Conservation (phyloP, 2,797 vertebrate species). For the Gobio occitaniae region DNA sequence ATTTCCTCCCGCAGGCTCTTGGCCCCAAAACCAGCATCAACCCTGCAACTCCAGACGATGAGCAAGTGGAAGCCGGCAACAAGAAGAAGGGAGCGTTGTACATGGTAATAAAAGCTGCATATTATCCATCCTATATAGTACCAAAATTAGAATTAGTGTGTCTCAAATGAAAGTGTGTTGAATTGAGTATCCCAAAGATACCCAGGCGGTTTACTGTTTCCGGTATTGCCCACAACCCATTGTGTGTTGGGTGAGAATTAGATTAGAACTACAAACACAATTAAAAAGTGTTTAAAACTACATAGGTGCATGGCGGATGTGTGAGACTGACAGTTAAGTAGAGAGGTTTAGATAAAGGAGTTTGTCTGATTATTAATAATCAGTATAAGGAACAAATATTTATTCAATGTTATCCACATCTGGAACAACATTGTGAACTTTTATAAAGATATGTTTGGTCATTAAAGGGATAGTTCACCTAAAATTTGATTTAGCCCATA, state of each 20-base stretch:
- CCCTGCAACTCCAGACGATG: conserved; percentile 64
- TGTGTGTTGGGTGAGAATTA: neutral
- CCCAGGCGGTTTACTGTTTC: neutral
- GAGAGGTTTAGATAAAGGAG: neutral
- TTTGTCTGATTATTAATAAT: neutral
- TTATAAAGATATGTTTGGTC: too few relatives aligned
- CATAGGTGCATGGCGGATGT: too few relatives aligned
- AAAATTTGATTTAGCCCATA: too few relatives aligned
- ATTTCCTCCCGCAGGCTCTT: conserved; percentile 67
- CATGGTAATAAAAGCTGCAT: conserved; percentile 66
- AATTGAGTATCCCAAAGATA: neutral
- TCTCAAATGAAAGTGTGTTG: neutral
- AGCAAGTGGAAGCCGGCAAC: conserved; percentile 47
- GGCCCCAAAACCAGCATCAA: conserved; percentile 71
- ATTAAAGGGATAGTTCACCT: too few relatives aligned
- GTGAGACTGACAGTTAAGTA: neutral
- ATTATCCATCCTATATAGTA: neutral
- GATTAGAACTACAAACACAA: too few relatives aligned
- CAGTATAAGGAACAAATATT: neutral
- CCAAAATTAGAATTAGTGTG: neutral
- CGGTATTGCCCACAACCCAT: neutral
- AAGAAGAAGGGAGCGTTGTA: conserved; percentile 69
- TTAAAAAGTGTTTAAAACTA: too few relatives aligned
- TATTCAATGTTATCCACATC: too few relatives aligned
- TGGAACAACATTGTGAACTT: too few relatives aligned